phyloP scores from a whole-genome alignment of 2,113 vertebrate genomes.

The Dissostichus mawsoni region DNA sequence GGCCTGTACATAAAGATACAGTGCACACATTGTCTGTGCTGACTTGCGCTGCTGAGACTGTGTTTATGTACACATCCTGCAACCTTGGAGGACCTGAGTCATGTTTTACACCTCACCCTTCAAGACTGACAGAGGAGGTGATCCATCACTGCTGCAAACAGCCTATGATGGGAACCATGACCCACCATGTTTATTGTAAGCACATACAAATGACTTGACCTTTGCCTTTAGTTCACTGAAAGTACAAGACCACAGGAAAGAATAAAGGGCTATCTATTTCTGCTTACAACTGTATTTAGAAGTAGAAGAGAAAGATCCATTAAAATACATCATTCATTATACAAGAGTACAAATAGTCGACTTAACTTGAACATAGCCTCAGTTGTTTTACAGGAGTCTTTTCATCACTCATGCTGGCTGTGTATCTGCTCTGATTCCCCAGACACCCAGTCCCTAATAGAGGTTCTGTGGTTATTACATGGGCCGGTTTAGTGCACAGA shows the following conservation, averaged over 20 bases:
- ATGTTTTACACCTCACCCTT: conserved; percentile 26
- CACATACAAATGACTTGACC: conserved; percentile 72
- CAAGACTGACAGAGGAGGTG: conserved; percentile 43
- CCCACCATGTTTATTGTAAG: conserved; percentile 73
- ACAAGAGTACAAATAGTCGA: conserved; percentile 39
- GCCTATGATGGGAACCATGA: conserved; percentile 68
- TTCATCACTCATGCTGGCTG: conserved; percentile 41
- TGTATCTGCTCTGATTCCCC: conserved; percentile 58
- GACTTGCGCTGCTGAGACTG: neutral
- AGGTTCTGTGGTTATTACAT: conserved; percentile 73
- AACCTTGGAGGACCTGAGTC: conserved; percentile 38
- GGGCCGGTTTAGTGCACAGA: conserved; percentile 70
- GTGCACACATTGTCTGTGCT: neutral
- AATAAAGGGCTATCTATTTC: conserved; percentile 30
- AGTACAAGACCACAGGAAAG: conserved; percentile 9
- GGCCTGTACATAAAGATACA: conserved; percentile 13
- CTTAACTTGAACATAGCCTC: conserved; percentile 45
- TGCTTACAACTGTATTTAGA: conserved; percentile 18
- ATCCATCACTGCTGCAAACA: conserved; percentile 70
- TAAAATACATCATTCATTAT: conserved; percentile 47
- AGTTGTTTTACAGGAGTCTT: conserved; percentile 56
- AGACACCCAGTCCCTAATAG: conserved; percentile 65
- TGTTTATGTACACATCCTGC: neutral
- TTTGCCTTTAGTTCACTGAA: conserved; percentile 57
- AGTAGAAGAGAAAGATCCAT: conserved; percentile 20